Evolutionary conservation across 2,113 vertebrate genomes (phyloP).

Genomic region (Emberiza fucata): DNA sequence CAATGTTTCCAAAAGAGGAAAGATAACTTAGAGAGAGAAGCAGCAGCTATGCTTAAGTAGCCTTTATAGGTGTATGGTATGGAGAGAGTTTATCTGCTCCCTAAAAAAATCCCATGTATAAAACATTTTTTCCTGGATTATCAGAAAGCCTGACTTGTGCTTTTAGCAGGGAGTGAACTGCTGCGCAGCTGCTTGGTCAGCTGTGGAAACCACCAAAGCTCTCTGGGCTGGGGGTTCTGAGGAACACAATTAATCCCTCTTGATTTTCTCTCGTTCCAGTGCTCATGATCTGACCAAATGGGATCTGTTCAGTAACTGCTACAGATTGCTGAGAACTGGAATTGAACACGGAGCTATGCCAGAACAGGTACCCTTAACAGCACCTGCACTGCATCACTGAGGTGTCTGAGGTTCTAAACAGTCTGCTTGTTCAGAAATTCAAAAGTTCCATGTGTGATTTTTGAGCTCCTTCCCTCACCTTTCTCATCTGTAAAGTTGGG

Average conservation of each 20-base stretch:
- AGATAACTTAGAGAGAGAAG: neutral
- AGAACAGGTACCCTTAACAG: slow-evolving; percentile 82
- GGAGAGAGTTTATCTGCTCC: neutral
- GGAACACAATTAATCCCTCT: slow-evolving; percentile 35
- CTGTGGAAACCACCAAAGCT: neutral
- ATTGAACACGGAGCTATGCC: slow-evolving; percentile 99
- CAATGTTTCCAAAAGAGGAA: neutral
- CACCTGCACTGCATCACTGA: neutral
- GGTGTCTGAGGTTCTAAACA: neutral
- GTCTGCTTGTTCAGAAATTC: neutral
- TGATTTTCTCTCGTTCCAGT: slow-evolving; percentile 70
- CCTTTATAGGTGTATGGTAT: neutral
- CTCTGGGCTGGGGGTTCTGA: neutral
- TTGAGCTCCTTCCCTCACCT: neutral
- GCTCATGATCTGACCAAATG: slow-evolving; percentile 97
- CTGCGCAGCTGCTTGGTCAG: neutral
- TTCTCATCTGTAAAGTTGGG: neutral
- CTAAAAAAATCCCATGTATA: neutral
- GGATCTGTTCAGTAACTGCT: slow-evolving; percentile 98
- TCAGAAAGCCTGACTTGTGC: neutral
- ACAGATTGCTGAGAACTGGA: slow-evolving; percentile 93
- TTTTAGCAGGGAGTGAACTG: neutral
- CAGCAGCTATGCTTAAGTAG: neutral
- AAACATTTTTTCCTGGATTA: neutral
- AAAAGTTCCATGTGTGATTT: neutral